phyloP scores from a whole-genome alignment of 2,113 vertebrate genomes.

The Phaethornis superciliosus region DNA sequence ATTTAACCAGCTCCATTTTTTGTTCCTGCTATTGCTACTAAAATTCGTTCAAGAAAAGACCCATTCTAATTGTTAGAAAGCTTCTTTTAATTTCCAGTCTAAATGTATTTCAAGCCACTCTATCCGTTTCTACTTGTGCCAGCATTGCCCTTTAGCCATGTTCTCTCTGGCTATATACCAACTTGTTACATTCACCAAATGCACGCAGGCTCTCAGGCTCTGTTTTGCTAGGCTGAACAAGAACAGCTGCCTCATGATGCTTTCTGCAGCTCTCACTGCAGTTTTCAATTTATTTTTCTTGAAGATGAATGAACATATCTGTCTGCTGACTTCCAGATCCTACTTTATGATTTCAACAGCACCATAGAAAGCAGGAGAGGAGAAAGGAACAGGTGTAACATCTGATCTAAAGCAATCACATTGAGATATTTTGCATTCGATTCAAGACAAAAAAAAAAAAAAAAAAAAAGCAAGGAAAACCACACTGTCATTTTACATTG shows the following conservation, averaged over 20 bases:
- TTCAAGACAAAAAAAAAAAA: neutral
- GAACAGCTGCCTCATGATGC: neutral
- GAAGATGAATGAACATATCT: neutral
- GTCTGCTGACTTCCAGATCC: neutral
- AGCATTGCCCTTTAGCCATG: constrained; percentile 43
- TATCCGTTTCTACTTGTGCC: constrained; percentile 51
- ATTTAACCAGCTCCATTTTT: neutral
- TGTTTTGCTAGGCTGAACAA: neutral
- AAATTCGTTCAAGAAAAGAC: constrained; percentile 27
- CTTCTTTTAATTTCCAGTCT: constrained; percentile 46
- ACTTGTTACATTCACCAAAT: neutral
- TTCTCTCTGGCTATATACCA: constrained; percentile 35
- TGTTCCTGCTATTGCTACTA: neutral
- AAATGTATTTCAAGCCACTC: constrained; percentile 15
- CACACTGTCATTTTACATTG: neutral
- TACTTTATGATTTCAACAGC: neutral
- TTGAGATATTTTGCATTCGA: neutral
- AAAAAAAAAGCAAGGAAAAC: neutral
- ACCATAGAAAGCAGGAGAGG: neutral
- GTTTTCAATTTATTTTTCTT: neutral
- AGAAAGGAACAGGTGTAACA: neutral
- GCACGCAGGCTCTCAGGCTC: neutral
- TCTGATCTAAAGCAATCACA: neutral
- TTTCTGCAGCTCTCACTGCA: neutral
- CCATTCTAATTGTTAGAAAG: constrained; percentile 34